phyloP scores from a whole-genome alignment of 2,888 invertebrate species.

The Bruchidius siliquastri region DNA sequence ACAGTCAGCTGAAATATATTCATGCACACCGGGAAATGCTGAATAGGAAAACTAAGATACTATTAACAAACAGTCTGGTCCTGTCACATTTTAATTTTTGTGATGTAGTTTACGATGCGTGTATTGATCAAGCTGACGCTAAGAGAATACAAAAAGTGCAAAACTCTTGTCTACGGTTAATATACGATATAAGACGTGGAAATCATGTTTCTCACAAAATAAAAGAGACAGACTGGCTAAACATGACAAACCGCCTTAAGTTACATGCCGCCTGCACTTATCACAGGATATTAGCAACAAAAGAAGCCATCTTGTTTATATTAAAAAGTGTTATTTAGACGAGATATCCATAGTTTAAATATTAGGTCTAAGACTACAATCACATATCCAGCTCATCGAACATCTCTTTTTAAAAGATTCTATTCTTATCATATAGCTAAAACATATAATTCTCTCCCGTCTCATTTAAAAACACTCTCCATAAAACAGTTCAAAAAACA shows the following conservation, averaged over 20 bases:
- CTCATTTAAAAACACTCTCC: no score
- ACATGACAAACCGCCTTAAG: no score
- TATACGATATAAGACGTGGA: conserved; percentile 10
- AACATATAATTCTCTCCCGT: no score
- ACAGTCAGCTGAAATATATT: conserved; percentile 3
- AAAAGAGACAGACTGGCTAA: background rate
- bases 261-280: background rate
- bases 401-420: no score
- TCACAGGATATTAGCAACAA: no score
- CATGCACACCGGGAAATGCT: conserved; percentile 4
- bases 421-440: no score
- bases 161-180: conserved; percentile 7
- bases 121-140: conserved; percentile 5
- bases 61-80: conserved; percentile 6
- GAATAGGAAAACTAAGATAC: conserved; percentile 4
- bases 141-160: conserved; percentile 10
- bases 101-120: conserved; percentile 7
- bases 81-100: conserved; percentile 11
- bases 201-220: conserved; percentile 5
- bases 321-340: no score
- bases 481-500: no score
- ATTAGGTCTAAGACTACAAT: no score
- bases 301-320: no score
- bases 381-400: no score
- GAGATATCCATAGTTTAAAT: no score